Evolutionary conservation across 2,113 vertebrate genomes (phyloP), one percentile per base, ranked within the genome.

Genomic region (Porphyrio hochstetteri): DNA sequence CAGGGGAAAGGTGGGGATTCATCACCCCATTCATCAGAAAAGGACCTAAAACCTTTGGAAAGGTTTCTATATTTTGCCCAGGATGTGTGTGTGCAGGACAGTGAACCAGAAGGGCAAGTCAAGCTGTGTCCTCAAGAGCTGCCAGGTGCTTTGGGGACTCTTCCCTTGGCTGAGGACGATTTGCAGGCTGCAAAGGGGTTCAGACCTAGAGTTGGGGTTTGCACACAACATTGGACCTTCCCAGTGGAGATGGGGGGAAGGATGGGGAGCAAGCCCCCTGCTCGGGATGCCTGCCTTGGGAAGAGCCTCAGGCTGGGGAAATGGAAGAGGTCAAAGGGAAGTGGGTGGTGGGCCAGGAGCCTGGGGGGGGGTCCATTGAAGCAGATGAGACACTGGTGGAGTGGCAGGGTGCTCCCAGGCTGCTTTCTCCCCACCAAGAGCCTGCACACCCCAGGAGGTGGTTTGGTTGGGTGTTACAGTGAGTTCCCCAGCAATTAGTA

Each of bases 301-400:
- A 71, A 42, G 11, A 65, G 42, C 57, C 50, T 36, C 2, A 2
- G 38, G 17, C n/a, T 24, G 23, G n/a, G 31, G 48, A 55, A 70
- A 61, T 2, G 16, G 50, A 50, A 29, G 38, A 55, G 40, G 56
- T 9, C 24, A 28, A n/a, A 63, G 38, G 56, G 36, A 59, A 25
- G 16, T 31, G 44, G 13, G 24, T 11, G 31, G 31, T 46, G 28
- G 18, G 24, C 11, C 3, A 16, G 46, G 40, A 16, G 33, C 24
- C 33, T n/a, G 40, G 40, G 10, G 40, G 10, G 36, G 61, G 8
- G 4, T 48, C 27, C 28, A 3, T 57, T 35, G 20, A 24, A n/a
- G 63, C 29, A 33, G n/a, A 64, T 18, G 48, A 57, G 78, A 60
- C 33, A n/a, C 31, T 0, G 0, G 27, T 75, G 70, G 36, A 31